Percentiles rank a stretch among this genome's conserved stretches.
Evolutionary conservation across 2,113 vertebrate genomes (phyloP).

Genomic region (Chloropsis cyanopogon): DNA sequence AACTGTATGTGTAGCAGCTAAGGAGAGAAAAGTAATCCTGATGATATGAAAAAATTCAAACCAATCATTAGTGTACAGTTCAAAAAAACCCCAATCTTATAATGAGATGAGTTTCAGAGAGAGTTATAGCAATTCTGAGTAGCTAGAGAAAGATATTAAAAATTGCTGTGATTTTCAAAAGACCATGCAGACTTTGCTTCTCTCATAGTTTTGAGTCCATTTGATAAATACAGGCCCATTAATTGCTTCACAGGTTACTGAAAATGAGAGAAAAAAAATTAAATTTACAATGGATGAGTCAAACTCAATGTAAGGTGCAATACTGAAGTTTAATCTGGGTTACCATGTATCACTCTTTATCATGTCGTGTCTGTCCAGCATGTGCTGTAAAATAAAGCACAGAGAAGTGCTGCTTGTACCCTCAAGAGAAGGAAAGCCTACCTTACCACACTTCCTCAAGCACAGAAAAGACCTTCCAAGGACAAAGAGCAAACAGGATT

Average conservation of each 20-base stretch:
- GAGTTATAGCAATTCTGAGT: neutral
- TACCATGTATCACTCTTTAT: neutral
- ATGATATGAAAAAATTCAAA: neutral
- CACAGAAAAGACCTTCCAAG: neutral
- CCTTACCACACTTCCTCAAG: neutral
- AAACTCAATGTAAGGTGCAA: neutral
- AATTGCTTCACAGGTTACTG: neutral
- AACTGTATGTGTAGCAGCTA: neutral
- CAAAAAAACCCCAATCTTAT: fast-evolving
- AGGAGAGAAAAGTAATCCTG: neutral
- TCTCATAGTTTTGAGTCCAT: neutral
- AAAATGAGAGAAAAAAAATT: neutral
- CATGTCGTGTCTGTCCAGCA: fast-evolving
- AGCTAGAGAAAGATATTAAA: neutral
- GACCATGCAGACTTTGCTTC: neutral
- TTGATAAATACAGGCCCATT: neutral
- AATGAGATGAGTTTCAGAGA: neutral
- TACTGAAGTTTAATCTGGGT: neutral
- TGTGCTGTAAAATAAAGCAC: neutral
- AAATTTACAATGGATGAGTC: neutral
- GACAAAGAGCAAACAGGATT: neutral
- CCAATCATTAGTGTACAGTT: neutral
- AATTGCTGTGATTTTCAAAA: neutral
- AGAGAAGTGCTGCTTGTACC: neutral
- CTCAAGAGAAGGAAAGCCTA: neutral